Percentiles rank a stretch among this genome's conserved stretches.
phyloP scores from a whole-genome alignment of 2,113 vertebrate genomes.

The Silurus asotus region DNA sequence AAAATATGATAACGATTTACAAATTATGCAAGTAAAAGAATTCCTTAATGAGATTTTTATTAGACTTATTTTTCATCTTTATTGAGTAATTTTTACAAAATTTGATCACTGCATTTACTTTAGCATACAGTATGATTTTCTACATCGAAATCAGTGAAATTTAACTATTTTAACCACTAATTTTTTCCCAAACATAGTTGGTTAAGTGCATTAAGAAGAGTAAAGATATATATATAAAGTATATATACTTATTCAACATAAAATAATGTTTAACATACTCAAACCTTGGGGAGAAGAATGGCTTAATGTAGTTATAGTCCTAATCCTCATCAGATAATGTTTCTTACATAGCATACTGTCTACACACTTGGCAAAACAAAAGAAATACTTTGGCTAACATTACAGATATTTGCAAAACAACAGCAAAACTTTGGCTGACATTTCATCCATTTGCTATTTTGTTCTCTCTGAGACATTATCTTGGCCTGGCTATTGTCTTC shows the following conservation, averaged over 20 bases:
- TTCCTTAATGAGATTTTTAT: no score
- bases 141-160: background rate
- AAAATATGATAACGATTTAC: background rate
- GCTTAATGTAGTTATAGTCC: background rate
- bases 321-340: background rate
- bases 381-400: background rate
- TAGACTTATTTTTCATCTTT: background rate
- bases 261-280: background rate
- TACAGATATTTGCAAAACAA: background rate
- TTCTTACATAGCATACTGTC: background rate
- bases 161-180: background rate
- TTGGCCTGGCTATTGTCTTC: background rate
- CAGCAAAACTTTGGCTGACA: background rate
- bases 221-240: background rate
- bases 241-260: background rate
- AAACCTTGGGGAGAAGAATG: background rate
- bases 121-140: background rate
- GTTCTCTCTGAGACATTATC: background rate
- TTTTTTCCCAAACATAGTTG: background rate
- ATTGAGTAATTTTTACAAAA: background rate
- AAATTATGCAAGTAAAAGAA: background rate
- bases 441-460: background rate
- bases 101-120: background rate
- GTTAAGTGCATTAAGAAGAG: background rate
- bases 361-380: background rate